A percentile compares a stretch with the other conserved stretches of the same genome.
phyloP scores from a whole-genome alignment of 2,888 invertebrate species.

The Tachystola acroxantha region DNA sequence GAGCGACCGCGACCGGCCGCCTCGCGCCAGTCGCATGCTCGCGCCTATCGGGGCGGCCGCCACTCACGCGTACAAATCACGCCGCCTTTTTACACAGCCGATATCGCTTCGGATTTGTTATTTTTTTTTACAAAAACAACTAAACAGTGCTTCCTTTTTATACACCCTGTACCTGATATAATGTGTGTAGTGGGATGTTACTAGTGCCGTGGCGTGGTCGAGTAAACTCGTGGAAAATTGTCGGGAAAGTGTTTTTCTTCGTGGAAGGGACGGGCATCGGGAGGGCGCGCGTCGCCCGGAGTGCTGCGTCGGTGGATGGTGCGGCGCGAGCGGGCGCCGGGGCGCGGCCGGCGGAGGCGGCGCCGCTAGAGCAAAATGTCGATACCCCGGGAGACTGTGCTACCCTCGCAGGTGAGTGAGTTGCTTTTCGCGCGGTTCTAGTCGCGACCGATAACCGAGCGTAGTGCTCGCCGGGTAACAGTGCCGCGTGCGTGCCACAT shows the following conservation, averaged over 20 bases:
- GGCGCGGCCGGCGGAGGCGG: conserved; percentile 74
- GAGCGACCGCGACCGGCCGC: conserved; percentile 25
- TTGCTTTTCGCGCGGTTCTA: conserved; percentile 25
- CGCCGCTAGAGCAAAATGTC: conserved; percentile 74
- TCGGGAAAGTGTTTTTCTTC: conserved; percentile 67
- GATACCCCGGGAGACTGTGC: conserved; percentile 75
- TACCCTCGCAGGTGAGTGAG: conserved; percentile 75
- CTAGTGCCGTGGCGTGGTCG: conserved; percentile 29
- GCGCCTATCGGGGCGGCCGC: conserved; percentile 50
- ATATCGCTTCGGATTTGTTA: conserved; percentile 36
- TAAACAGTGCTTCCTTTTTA: conserved; percentile 22
- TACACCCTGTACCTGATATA: conserved; percentile 33
- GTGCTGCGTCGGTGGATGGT: conserved; percentile 67
- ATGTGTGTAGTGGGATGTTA: conserved; percentile 31
- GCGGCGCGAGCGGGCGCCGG: conserved; percentile 70
- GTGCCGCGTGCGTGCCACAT: conserved; percentile 1
- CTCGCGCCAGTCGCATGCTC: conserved; percentile 59
- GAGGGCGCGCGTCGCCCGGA: conserved; percentile 40
- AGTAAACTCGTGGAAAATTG: conserved; percentile 38
- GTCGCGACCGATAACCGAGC: conserved; percentile 13
- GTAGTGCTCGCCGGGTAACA: conserved; percentile 10
- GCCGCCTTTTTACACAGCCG: conserved; percentile 36
- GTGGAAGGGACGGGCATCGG: conserved; percentile 38
- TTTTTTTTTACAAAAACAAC: conserved; percentile 24
- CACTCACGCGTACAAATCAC: conserved; percentile 33